Base-by-base conservation (phyloP, 2,888 invertebrate genomes). In the Strigamia crassipes region DNA sequence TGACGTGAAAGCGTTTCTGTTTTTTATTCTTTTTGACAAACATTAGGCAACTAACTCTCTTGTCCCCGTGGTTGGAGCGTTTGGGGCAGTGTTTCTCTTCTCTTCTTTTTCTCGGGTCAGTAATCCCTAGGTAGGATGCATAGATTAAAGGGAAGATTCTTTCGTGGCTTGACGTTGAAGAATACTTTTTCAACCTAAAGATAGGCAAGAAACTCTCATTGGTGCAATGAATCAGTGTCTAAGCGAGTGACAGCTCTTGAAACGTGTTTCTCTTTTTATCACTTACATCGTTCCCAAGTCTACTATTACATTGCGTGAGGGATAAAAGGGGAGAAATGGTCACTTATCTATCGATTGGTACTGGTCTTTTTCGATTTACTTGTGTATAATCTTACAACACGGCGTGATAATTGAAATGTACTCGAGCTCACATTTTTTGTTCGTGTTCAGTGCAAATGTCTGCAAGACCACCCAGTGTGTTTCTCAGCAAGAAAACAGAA, bases 321-420 rank as follows among this genome's bases (percentile, higher is more conserved):
- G 73, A 73, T 73, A 73, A 73, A 73, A 73, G 73, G 73, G 73
- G 73, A 27, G 31, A 73, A 73, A 73, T 73, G 31, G 23, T 8
- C 73, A 73, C 73, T 73, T 73, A 73, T 73, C 73, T 73, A 73
- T 73, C 73, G 73, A 73, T 73, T 73, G 73, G 73, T 73, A 73
- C 31, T 73, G 73, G 73, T 73, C 27, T 31, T 73, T 73, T 73
- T 73, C 73, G 73, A 27, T 73, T 23, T 73, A 73, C 27, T 73
- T 27, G 27, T 13, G 31, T 73, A 27, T 73, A 73, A 31, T 73
- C 73, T 73, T 31, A 73, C 31, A 73, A 27, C 23, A 10, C 10
- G 56, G 73, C 73, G 73, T 73, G 73, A 73, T 73, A 73, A 73
- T 73, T 73, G 73, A 73, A 73, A 73, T 73, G 73, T 73, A 73